Percentiles rank a stretch among this genome's conserved stretches.
Conservation (phyloP, 2,888 invertebrate species). For the Epiblema foenella region DNA sequence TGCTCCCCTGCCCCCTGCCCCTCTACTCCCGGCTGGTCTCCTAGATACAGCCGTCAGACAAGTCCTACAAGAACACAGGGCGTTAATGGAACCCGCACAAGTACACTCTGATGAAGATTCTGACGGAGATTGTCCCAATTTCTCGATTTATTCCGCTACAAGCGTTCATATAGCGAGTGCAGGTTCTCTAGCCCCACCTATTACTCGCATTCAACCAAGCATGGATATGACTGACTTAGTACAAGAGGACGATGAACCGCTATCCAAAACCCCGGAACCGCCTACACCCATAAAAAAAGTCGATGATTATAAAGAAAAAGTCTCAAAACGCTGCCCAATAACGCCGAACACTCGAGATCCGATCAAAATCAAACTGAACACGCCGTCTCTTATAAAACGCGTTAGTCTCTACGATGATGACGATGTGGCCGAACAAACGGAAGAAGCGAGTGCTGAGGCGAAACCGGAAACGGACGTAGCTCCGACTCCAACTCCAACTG, state of each 20-base stretch:
- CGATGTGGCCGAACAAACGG: slow-evolving; percentile 53
- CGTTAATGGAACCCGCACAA: slow-evolving; percentile 52
- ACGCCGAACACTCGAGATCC: slow-evolving; percentile 72
- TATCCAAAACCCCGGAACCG: slow-evolving; percentile 43
- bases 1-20: slow-evolving; percentile 27
- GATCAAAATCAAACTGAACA: slow-evolving; percentile 74
- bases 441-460: slow-evolving; percentile 71
- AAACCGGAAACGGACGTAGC: slow-evolving; percentile 19
- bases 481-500: neutral
- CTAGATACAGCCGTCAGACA: slow-evolving; percentile 53
- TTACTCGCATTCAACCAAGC: slow-evolving; percentile 45
- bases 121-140: slow-evolving; percentile 92
- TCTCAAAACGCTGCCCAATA: slow-evolving; percentile 73
- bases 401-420: slow-evolving; percentile 84
- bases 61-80: slow-evolving; percentile 71
- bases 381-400: slow-evolving; percentile 81
- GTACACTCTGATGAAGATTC: slow-evolving; percentile 73
- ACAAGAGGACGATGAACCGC: slow-evolving; percentile 60
- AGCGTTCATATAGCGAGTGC: slow-evolving; percentile 89
- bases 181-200: slow-evolving; percentile 48
- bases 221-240: slow-evolving; percentile 60
- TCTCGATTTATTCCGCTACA: slow-evolving; percentile 92
- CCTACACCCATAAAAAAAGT: slow-evolving; percentile 50
- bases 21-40: slow-evolving; percentile 41
- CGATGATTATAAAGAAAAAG: slow-evolving; percentile 70